Evolutionary conservation across 64 coral and sea anemone genomes (phyloP), one percentile per base, ranked within the genome.

Genomic region (Montipora foliosa): DNA sequence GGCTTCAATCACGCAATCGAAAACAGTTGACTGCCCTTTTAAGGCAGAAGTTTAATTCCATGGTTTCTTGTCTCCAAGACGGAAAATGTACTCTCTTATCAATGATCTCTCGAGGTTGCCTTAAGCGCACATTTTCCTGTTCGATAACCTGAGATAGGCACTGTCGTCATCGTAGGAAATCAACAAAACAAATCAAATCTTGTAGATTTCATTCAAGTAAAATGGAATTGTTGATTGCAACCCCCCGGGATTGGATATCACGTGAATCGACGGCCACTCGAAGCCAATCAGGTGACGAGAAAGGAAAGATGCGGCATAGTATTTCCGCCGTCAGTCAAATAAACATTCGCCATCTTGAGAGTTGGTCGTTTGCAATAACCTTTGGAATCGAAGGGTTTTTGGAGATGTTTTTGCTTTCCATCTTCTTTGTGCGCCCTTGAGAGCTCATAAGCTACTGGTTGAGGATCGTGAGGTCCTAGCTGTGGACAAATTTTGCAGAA

Each of bases 301-400:
- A 68, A 71, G 2, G 19, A 49, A 49, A 84, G 67, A 71, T 71
- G 62, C 44, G 5, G 81, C 81, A 68, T 72, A 71, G 45, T 49
- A 86, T 71, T 71, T 70, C 66, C 47, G 8, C 20, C 82, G 64
- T 71, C 66, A 49, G 64, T 49, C 82, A 64, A 72, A 47, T 49
- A 86, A 86, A 60, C 67, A 86, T 13, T 76, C 82, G 82, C 82
- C 82, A 86, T 86, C 82, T 86, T 86, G 82, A 49, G 45, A 71
- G 37, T 72, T 72, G 82, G 15, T 72, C 11, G 44, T 29, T 1
- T 20, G 47, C 46, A 50, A 19, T 67, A 47, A 12, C 82, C 76
- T 78, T 86, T 72, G 82, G 82, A 86, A 86, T 86, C 50, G 19
- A 13, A 25, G 61, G 61, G 21, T 86, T 86, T 45, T 49, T 86